Percentiles rank a stretch among this genome's conserved stretches.
These are phyloP conservation scores for Diarsia brunnea DNA, from an alignment of 2,888 invertebrate species.

Conservation along the genomic window DNA sequence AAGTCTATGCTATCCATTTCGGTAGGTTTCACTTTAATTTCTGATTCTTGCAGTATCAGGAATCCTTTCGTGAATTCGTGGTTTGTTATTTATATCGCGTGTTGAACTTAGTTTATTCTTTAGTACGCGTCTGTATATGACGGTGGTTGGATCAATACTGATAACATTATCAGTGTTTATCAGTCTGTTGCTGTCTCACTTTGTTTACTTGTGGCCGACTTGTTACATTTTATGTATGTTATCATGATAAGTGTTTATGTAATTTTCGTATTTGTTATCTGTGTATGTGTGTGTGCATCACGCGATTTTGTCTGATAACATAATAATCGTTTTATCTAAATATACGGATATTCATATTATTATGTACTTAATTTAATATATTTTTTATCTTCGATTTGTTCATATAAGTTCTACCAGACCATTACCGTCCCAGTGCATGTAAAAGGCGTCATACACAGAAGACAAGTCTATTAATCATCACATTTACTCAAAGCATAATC, in stretches of 20 bases:
- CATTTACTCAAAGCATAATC: background rate
- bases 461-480: background rate
- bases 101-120: background rate
- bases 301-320: background rate
- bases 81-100: conserved; percentile 9
- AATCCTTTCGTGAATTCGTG: background rate
- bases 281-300: background rate
- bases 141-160: conserved; percentile 38
- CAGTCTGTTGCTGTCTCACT: conserved; percentile 27
- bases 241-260: conserved; percentile 36
- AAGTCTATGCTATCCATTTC: conserved; percentile 73
- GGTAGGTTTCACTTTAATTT: background rate
- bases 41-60: background rate
- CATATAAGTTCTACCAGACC: too few species aligned
- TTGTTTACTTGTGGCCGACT: conserved; percentile 42
- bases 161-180: conserved; percentile 52
- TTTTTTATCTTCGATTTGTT: too few species aligned
- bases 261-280: conserved; percentile 32
- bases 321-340: conserved; percentile 6
- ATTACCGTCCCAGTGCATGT: background rate
- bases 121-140: conserved; percentile 10
- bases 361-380: too few species aligned
- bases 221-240: conserved; percentile 26
- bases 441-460: background rate
- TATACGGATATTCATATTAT: background rate